Evolutionary conservation across 2,797 vertebrate genomes (phyloP).

Genomic region (Chromis chromis): DNA sequence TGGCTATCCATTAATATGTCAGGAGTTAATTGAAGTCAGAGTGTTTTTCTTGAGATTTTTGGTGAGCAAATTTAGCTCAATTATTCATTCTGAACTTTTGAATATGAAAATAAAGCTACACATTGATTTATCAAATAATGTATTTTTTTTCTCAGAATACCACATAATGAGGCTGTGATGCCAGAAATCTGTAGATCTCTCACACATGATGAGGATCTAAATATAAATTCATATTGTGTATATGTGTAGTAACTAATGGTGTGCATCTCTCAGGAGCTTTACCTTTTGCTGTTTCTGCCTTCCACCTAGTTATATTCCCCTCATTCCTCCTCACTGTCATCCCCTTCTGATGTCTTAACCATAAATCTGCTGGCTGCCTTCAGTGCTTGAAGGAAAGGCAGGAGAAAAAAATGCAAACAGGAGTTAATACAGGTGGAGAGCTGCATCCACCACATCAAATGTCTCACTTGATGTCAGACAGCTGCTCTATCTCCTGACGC

Average conservation of each 20-base stretch:
- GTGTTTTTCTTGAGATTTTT: background rate
- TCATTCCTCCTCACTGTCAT: slow-evolving; percentile 31
- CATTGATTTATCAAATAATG: background rate
- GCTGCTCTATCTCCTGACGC: background rate
- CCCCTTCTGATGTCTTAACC: slow-evolving; percentile 12
- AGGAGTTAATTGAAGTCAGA: slow-evolving; percentile 8
- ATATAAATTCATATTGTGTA: slow-evolving; percentile 20
- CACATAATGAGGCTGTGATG: background rate
- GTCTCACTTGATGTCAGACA: slow-evolving; percentile 36
- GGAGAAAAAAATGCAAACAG: background rate
- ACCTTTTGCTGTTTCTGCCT: slow-evolving; percentile 19
- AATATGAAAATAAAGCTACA: background rate
- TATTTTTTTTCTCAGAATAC: background rate
- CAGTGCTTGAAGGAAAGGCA: slow-evolving; percentile 9
- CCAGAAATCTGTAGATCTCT: background rate
- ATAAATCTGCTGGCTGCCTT: slow-evolving; percentile 32
- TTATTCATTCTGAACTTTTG: background rate
- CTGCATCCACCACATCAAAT: slow-evolving; percentile 22
- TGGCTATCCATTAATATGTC: slow-evolving; percentile 9
- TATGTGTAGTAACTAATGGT: slow-evolving; percentile 17
- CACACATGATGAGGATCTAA: background rate
- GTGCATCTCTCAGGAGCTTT: slow-evolving; percentile 15
- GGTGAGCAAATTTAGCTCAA: background rate
- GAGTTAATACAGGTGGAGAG: slow-evolving; percentile 30
- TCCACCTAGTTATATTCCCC: slow-evolving; percentile 38